Evolutionary conservation across 2,797 vertebrate species (phyloP), one percentile per base, ranked within the genome.

Genomic region (Tapirus indicus): DNA sequence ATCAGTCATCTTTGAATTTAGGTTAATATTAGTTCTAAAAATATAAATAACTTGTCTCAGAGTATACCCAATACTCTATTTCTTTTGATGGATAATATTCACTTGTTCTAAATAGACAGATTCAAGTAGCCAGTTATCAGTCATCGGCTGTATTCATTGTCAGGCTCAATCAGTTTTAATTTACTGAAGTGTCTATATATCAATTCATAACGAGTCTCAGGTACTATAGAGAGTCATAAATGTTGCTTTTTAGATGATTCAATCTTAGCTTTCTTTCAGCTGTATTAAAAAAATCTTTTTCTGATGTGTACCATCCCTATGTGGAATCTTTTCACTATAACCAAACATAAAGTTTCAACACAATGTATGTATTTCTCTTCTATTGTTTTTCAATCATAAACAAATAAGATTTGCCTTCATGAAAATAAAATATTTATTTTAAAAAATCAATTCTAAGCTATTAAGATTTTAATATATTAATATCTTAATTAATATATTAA

Each of bases 111-210:
- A 64, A 78, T 41, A 77, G 68, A 79, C 10, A 66, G 52, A 32
- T 60, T 77, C 21, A 84, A 18, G 4, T 64, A 95, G 11, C 32
- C 52, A 64, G 2, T 94, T 90, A 86, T 97, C 9, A 85, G 21
- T 52, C 14, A 80, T 13, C 85, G 14, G 41, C 35, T 92, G 3
- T 54, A 91, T 84, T 90, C 21, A 79, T 29, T 66, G 3, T 82
- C 62, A 94, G 60, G 11, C 14, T 95, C 68, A 47, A 84, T 77
- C 25, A 68, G 7, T 91, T 95, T 84, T 94, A 68, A 90, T 77
- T 71, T 60, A 66, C 29, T 90, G 17, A 83, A 77, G 13, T 38
- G 94, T 89, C 10, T 77, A 35, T 60, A 29, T 47, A 94, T 64
- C 29, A 80, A 7, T 68, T 83, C 7, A 58, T 74, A 54, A 58